Conservation (phyloP, 2,113 vertebrate genomes). For the Ictalurus punctatus region DNA sequence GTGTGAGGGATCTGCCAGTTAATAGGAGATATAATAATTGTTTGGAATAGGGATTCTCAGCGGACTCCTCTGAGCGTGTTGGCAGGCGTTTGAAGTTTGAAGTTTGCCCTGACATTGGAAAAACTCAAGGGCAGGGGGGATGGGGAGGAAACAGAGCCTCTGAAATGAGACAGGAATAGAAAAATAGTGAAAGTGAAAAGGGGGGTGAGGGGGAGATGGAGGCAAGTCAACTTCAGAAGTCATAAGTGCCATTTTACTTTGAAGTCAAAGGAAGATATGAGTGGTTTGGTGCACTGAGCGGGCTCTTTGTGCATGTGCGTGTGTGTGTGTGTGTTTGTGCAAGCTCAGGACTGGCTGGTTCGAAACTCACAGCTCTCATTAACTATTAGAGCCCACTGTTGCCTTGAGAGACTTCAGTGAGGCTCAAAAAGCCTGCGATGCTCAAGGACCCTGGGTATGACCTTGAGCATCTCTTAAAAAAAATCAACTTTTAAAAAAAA, state of each 20-base stretch:
- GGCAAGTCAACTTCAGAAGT: constrained; percentile 61
- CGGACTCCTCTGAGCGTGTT: constrained; percentile 66
- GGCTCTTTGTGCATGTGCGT: constrained; percentile 24
- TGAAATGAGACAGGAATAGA: constrained; percentile 56
- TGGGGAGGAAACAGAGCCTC: constrained; percentile 55
- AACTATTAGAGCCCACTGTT: constrained; percentile 60
- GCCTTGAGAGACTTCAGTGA: constrained; percentile 46
- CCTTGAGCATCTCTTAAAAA: constrained; percentile 48
- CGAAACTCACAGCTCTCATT: constrained; percentile 59
- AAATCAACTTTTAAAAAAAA: constrained; percentile 24
- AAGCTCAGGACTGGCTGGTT: constrained; percentile 47
- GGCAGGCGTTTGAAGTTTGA: constrained; percentile 68
- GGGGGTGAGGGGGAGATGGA: constrained; percentile 32
- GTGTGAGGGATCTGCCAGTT: constrained; percentile 59
- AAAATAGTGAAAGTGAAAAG: constrained; percentile 46
- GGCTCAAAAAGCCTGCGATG: constrained; percentile 48
- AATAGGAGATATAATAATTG: constrained; percentile 63
- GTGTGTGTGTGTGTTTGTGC: constrained; percentile 3
- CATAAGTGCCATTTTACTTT: constrained; percentile 62
- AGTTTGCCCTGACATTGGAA: constrained; percentile 70
- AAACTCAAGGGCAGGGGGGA: constrained; percentile 65
- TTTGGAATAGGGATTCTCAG: constrained; percentile 67
- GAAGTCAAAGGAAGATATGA: constrained; percentile 51
- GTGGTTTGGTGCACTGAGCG: constrained; percentile 45
- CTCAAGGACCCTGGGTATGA: constrained; percentile 45